Base-by-base conservation (phyloP, 2,888 invertebrate genomes). In the Pogonocherus hispidulus region DNA sequence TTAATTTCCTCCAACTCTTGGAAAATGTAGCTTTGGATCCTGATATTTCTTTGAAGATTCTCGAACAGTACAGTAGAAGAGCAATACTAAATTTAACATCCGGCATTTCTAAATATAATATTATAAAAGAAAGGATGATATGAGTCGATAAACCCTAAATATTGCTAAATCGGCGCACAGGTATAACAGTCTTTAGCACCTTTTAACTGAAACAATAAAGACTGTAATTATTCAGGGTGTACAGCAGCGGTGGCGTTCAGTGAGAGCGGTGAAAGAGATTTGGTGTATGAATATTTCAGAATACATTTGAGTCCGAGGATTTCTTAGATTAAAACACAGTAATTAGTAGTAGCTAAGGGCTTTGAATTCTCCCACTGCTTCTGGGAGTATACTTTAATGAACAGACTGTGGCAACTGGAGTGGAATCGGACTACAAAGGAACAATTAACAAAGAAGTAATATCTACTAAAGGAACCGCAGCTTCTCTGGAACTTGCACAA, bases 371-470 rank as follows among this genome's bases (percentile, higher is more conserved):
- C 73, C 69, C 69, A 77, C 68, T 73, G 75, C 77, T 78, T 75
- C 77, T 73, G 71, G 71, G 79, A 76, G 72, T 75, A 78, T 78
- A 80, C 81, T 83, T 81, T 82, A 83, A 83, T 82, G 82, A 83
- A 83, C 82, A 82, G 80, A 79, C 78, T 77, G 80, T 75, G 80
- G 78, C 76, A 81, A 79, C 79, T 81, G 80, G 76, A 80, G 80
- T 81, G 80, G 82, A 83, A 83, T 80, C 76, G 77, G 78, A 81
- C 81, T 81, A 84, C 83, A 84, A 84, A 83, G 83, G 82, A 83
- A 83, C 83, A 84, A 84, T 84, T 84, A 84, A 84, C 83, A 82
- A 82, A 83, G 83, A 83, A 82, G 82, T 84, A 84, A 84, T 84
- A 84, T 83, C 82, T 79, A 76, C 76, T 76, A 78, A 80, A 83